Evolutionary conservation across 2,113 vertebrate species (phyloP).

Genomic region (Numenius arquata): DNA sequence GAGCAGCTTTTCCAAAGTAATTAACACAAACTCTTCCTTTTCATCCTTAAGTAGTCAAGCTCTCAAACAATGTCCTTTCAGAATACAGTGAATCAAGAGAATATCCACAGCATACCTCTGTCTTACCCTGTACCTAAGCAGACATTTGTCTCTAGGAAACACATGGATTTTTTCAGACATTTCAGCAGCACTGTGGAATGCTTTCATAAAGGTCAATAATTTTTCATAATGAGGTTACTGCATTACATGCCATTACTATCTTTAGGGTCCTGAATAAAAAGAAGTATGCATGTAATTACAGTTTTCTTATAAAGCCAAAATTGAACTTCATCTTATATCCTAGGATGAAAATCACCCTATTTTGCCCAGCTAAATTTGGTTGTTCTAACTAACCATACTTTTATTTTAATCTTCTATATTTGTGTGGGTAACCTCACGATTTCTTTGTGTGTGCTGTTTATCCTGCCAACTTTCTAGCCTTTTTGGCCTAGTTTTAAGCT

Average conservation of each 20-base stretch:
- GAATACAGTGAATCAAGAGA: not conserved
- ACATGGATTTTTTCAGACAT: not conserved
- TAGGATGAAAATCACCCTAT: not conserved
- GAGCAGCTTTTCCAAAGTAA: not conserved
- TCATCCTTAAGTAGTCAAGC: not conserved
- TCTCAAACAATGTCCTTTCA: not conserved
- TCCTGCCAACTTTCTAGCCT: not conserved
- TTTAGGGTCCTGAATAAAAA: not conserved
- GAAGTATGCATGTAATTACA: not conserved
- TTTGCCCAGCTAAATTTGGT: not conserved
- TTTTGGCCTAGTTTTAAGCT: not conserved
- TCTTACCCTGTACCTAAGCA: not conserved
- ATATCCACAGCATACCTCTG: not conserved
- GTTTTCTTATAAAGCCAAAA: not conserved
- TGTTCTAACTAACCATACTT: not conserved
- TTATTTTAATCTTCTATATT: not conserved
- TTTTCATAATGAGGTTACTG: not conserved
- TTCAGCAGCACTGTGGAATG: not conserved
- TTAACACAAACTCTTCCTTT: not conserved
- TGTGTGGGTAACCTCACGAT: not conserved
- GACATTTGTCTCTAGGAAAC: not conserved
- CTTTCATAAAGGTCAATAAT: not conserved
- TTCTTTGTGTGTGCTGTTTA: not conserved
- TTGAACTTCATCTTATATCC: not conserved
- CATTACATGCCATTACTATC: too few species aligned